These are phyloP conservation scores for Parascotia fuliginaria DNA, from an alignment of 2,888 invertebrate species.

Conservation along the genomic window DNA sequence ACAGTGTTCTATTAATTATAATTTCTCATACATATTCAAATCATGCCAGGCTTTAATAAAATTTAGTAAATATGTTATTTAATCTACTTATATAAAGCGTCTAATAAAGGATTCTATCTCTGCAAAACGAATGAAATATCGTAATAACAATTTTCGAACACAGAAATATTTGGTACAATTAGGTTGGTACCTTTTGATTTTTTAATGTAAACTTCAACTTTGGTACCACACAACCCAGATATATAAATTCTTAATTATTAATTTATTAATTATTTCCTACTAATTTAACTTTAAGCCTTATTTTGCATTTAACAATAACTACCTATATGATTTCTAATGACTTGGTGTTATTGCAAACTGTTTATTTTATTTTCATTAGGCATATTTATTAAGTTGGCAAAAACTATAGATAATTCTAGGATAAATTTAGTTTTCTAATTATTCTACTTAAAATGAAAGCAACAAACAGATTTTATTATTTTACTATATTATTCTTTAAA, in stretches of 20 bases:
- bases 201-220: slow-evolving; percentile 21
- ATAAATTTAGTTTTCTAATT: background rate
- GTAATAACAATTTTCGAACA: slow-evolving; percentile 15
- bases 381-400: slow-evolving; percentile 23
- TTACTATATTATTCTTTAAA: slow-evolving; percentile 7
- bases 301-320: slow-evolving; percentile 33
- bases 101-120: slow-evolving; percentile 3
- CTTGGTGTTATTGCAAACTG: slow-evolving; percentile 29
- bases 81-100: slow-evolving; percentile 7
- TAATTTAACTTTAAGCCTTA: slow-evolving; percentile 34
- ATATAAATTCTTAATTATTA: slow-evolving; percentile 19
- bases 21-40: too few species aligned
- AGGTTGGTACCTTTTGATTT: background rate
- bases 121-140: slow-evolving; percentile 14
- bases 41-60: background rate
- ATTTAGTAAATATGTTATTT: background rate
- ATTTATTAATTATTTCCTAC: slow-evolving; percentile 13
- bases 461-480: slow-evolving; percentile 4
- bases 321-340: slow-evolving; percentile 21
- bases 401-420: slow-evolving; percentile 9
- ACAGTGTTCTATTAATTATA: too few species aligned
- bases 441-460: slow-evolving; percentile 8
- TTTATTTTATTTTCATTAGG: slow-evolving; percentile 11
- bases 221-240: slow-evolving; percentile 41
- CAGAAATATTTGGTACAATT: slow-evolving; percentile 17